Evolutionary conservation across 2,888 invertebrate species (phyloP).

Genomic region (Aphrophora alni): DNA sequence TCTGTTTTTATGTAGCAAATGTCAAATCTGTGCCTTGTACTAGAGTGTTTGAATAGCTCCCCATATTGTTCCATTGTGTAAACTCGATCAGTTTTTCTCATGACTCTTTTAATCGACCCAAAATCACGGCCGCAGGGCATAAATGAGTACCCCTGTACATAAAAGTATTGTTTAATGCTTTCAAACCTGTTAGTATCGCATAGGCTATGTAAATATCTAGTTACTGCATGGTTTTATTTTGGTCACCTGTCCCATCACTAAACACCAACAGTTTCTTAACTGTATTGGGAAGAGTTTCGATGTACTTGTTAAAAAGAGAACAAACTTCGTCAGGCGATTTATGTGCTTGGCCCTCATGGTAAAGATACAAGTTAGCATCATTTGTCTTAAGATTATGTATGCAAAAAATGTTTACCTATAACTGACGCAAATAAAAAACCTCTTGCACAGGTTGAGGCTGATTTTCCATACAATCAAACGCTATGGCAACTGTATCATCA

Average conservation of each 20-base stretch:
- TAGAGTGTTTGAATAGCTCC: background rate
- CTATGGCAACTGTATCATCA: no score
- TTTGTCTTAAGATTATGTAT: no score
- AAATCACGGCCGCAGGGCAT: slow-evolving; percentile 21
- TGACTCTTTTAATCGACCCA: background rate
- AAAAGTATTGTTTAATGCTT: slow-evolving; percentile 9
- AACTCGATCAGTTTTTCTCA: background rate
- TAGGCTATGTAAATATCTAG: background rate
- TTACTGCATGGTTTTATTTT: slow-evolving; percentile 12
- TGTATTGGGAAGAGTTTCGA: no score
- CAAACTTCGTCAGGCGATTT: no score
- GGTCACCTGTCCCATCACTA: slow-evolving; percentile 10
- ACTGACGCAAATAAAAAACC: background rate
- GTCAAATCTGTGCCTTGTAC: background rate
- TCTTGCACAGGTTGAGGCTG: background rate
- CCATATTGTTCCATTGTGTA: slow-evolving; percentile 6
- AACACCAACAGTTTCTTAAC: slow-evolving; percentile 10
- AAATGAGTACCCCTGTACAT: slow-evolving; percentile 18
- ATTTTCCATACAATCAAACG: no score
- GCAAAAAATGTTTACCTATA: background rate
- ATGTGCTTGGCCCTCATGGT: no score
- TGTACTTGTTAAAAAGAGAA: no score
- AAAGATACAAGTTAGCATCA: no score
- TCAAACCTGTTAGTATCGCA: slow-evolving; percentile 11
- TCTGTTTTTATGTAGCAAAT: background rate